These are phyloP conservation scores for Sternarchorhynchus goeldii DNA, from an alignment of 2,797 vertebrate genomes.

Conservation along the genomic window DNA sequence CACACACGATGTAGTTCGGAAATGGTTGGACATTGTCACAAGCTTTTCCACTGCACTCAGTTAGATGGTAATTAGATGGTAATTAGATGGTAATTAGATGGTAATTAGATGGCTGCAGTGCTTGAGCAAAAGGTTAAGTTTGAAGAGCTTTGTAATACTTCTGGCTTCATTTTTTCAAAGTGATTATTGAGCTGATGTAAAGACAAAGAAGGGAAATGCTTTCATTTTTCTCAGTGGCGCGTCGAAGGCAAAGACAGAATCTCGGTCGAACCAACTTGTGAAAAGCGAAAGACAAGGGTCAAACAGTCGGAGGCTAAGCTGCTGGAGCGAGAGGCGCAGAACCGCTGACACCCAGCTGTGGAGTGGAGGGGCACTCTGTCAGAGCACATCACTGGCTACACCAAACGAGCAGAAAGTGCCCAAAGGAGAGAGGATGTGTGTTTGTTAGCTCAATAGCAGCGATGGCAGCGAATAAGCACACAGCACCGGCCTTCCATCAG, in stretches of 20 bases:
- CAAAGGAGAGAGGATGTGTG: background rate
- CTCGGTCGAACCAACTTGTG: background rate
- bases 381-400: background rate
- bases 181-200: no score
- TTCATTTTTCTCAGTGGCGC: no score
- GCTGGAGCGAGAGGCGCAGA: background rate
- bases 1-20: background rate
- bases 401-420: background rate
- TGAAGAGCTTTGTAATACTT: no score
- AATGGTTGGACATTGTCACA: background rate
- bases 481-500: background rate
- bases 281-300: background rate
- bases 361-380: background rate
- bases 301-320: no score
- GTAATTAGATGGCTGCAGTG: no score
- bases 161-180: no score
- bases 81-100: background rate
- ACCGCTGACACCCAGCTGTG: background rate
- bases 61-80: background rate
- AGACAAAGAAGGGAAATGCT: no score
- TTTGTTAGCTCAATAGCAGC: background rate
- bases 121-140: no score
- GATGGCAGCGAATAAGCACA: background rate
- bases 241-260: background rate
- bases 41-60: background rate